These are phyloP conservation scores for Microplitis demolitor DNA, from an alignment of 1,140 invertebrate genomes.

Conservation along the genomic window DNA sequence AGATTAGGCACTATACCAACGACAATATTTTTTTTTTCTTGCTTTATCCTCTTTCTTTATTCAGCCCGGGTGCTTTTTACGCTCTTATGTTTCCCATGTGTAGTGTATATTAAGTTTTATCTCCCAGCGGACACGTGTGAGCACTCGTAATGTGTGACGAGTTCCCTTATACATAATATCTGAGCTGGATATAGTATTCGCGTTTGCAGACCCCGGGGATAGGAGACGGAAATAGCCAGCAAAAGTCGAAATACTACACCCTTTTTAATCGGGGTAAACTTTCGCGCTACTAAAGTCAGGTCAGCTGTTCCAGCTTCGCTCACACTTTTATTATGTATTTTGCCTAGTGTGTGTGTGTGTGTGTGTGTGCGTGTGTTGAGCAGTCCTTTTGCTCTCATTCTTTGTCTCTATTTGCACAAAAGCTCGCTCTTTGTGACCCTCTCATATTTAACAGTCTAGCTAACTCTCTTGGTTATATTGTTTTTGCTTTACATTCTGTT, in stretches of 20 bases:
- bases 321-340: background rate
- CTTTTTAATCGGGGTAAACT: background rate
- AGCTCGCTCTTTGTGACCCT: no score
- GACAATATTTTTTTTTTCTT: background rate
- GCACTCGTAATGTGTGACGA: background rate
- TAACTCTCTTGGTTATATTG: no score
- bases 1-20: conserved; percentile 40
- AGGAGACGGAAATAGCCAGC: no score
- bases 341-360: background rate
- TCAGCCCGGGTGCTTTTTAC: background rate
- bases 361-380: background rate
- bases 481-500: no score
- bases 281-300: conserved; percentile 6
- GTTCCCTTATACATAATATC: background rate
- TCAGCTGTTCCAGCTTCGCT: background rate
- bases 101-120: background rate
- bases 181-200: background rate
- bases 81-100: background rate
- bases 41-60: background rate
- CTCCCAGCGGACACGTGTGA: conserved; percentile 10
- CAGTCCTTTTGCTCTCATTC: background rate
- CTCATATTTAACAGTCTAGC: no score
- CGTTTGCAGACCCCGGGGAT: background rate
- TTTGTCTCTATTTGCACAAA: no score
- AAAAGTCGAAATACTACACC: conserved; percentile 8